Conservation (phyloP, 1,140 invertebrate genomes). For the Ruditapes philippinarum region DNA sequence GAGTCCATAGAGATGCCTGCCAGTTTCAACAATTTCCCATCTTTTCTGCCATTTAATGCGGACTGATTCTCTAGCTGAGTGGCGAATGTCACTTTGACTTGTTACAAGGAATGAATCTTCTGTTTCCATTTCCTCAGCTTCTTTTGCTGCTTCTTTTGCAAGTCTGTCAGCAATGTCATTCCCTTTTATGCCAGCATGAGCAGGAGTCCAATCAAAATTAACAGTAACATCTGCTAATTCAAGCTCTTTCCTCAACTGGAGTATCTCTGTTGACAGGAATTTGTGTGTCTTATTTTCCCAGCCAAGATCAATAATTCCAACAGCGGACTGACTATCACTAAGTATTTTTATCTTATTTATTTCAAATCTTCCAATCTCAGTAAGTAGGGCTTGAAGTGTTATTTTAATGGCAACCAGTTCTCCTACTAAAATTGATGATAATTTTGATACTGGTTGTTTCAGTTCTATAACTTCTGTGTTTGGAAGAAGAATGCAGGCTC, state of each 20-base stretch:
- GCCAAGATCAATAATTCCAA: background rate
- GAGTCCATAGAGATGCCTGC: background rate
- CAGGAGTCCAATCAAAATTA: background rate
- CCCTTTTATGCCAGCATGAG: background rate
- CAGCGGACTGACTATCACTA: constrained; percentile 21
- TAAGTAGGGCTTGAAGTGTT: constrained; percentile 5
- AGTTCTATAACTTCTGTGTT: background rate
- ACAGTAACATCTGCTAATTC: too few relatives aligned
- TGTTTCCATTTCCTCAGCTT: background rate
- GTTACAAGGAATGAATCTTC: background rate
- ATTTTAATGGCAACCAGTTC: constrained; percentile 39
- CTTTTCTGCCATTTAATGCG: background rate
- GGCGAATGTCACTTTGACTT: background rate
- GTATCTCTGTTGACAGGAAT: background rate
- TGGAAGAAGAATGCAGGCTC: background rate
- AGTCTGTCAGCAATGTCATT: constrained; percentile 29
- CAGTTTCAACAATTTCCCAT: background rate
- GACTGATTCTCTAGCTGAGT: background rate
- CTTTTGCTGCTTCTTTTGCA: constrained; percentile 8
- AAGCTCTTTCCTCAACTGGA: background rate
- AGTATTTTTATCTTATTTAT: background rate
- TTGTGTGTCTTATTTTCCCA: background rate
- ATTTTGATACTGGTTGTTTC: constrained; percentile 6
- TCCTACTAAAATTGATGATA: constrained; percentile 25
- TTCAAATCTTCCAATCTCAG: background rate